Evolutionary conservation across 2,797 vertebrate species (phyloP), one percentile per base, ranked within the genome.

Genomic region (Molossus molossus): DNA sequence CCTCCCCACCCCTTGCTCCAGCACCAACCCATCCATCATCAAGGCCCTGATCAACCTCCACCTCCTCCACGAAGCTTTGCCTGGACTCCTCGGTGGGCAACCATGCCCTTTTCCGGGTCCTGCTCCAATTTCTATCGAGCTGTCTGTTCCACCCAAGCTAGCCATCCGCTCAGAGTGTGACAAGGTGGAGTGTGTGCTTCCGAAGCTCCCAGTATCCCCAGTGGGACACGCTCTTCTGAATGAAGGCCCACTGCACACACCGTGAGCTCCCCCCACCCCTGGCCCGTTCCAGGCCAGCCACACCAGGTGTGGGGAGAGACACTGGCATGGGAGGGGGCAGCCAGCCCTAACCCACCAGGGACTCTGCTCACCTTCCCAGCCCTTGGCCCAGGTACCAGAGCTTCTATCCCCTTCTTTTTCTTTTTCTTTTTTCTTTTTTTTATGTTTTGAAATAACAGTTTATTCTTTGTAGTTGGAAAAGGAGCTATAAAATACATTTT

Each of bases 391-490:
- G 79, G 27, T 37, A 48, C n/a, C 55, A 57, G 53, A 8, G 55
- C 45, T 10, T 50, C 94, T 12, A 45, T 40, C 0, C n/a, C 21
- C 40, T 6, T 45, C 40, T 67, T 45, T 83, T 45, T 87, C 21
- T 6, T 6, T 45, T 6, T 67, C 37, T 83, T 45, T 87, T 94
- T 82, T 45, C 6, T 45, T 45, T 45, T 45, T 62, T 96, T 87
- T 69, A 58, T 27, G 8, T 94, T 94, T 93, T 87, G 84, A 85
- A 95, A 87, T 87, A 91, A 58, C 62, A 91, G 82, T 72, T 84
- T 91, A 53, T 79, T 92, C 23, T 87, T 93, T 86, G n/a, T 88
- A 86, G 86, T 83, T 90, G 62, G n/a, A 94, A 96, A 96, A 72
- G 5, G 80, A 88, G 27, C 73, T 86, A 33, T 48, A 85, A 94